These are phyloP conservation scores for Bryconaethiops microstoma DNA, from an alignment of 2,797 vertebrate genomes.

Conservation along the genomic window DNA sequence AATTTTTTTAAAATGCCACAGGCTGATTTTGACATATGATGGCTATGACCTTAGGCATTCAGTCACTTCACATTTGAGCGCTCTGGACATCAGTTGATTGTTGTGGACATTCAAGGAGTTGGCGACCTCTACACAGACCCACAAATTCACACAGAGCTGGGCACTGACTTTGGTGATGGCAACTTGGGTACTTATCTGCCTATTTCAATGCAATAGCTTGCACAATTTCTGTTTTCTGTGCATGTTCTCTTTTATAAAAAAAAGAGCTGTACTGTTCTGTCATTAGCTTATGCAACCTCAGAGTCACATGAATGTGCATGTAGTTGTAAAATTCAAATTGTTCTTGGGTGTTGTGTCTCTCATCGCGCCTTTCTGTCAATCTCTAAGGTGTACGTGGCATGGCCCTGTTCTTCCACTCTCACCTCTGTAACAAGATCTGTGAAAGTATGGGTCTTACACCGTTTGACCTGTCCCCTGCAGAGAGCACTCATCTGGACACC, in stretches of 20 bases:
- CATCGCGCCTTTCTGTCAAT: neutral
- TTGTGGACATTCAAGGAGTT: constrained; percentile 98
- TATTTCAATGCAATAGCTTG: neutral
- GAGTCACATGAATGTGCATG: neutral
- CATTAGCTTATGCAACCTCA: neutral
- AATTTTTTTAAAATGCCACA: neutral
- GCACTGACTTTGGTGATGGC: constrained; percentile 95
- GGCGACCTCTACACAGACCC: constrained; percentile 98
- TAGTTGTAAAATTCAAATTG: neutral
- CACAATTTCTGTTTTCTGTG: neutral
- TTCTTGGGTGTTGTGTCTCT: neutral
- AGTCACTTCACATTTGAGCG: constrained; percentile 98
- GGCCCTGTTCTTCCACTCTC: constrained; percentile 97
- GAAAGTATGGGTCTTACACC: constrained; percentile 91
- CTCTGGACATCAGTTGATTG: constrained; percentile 94
- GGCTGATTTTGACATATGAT: neutral
- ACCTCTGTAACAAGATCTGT: constrained; percentile 96
- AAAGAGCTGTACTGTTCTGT: neutral
- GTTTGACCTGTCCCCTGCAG: constrained; percentile 87
- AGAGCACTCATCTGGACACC: constrained; percentile 84
- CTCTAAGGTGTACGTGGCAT: constrained; percentile 93
- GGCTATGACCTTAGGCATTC: constrained; percentile 81
- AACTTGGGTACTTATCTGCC: constrained; percentile 86
- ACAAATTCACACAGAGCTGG: constrained; percentile 94
- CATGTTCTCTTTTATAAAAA: neutral